Percentiles rank a stretch among this genome's conserved stretches.
Conservation (phyloP, 2,888 invertebrate species). For the Aradus depressus region DNA sequence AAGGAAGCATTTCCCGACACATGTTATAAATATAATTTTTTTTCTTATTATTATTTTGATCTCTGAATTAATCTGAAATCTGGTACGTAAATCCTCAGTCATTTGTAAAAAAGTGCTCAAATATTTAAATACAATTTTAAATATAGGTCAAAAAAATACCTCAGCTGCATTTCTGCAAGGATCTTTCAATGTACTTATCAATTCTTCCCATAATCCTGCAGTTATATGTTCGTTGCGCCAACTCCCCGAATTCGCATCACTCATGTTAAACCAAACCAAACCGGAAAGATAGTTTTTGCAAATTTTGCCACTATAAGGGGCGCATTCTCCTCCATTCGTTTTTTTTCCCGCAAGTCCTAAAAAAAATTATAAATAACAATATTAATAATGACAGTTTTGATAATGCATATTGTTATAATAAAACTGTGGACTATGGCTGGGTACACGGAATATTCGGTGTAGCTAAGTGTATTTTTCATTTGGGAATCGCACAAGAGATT, state of each 20-base stretch:
- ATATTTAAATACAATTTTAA: too few species aligned
- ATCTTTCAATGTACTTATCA: constrained; percentile 65
- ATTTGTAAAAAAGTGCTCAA: too few species aligned
- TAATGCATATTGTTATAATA: too few species aligned
- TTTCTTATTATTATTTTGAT: too few species aligned
- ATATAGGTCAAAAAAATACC: constrained; percentile 39
- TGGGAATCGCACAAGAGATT: too few species aligned
- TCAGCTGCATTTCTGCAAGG: constrained; percentile 80
- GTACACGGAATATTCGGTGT: too few species aligned
- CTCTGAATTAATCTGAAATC: too few species aligned
- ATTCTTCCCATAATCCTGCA: constrained; percentile 71
- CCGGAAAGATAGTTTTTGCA: constrained; percentile 59
- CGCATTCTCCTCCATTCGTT: constrained; percentile 43
- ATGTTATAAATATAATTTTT: too few species aligned
- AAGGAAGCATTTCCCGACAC: too few species aligned
- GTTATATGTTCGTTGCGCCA: constrained; percentile 76
- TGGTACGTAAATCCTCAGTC: too few species aligned
- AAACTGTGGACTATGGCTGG: too few species aligned
- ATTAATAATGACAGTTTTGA: not conserved
- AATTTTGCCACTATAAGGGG: constrained; percentile 73
- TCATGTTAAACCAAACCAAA: constrained; percentile 61
- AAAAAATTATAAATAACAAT: not conserved
- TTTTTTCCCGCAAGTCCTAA: constrained; percentile 1
- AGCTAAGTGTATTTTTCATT: too few species aligned
- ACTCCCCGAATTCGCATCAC: constrained; percentile 50